Conservation (phyloP, 2,113 vertebrate species). For the Callocephalon fimbriatum region DNA sequence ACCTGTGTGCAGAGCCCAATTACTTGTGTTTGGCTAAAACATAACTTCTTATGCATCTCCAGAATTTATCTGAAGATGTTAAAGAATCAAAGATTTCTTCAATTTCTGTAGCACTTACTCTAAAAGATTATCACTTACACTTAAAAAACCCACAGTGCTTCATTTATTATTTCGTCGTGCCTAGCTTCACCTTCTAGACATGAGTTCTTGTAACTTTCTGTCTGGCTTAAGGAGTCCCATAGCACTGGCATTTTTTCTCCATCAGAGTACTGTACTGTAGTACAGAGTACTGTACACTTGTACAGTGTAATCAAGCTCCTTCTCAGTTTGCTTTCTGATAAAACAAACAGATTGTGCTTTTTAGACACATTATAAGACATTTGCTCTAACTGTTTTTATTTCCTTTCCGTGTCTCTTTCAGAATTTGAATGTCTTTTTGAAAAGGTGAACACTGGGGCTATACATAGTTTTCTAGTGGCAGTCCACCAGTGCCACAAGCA, state of each 20-base stretch:
- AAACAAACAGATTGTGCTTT: neutral
- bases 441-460: neutral
- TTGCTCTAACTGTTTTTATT: neutral
- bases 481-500: neutral
- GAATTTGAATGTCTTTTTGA: neutral
- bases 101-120: neutral
- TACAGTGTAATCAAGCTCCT: neutral
- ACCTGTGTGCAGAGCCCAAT: neutral
- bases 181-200: neutral
- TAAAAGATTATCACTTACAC: neutral
- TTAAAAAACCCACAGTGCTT: neutral
- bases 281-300: neutral
- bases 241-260: neutral
- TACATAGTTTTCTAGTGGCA: neutral
- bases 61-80: neutral
- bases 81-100: neutral
- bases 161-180: neutral
- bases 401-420: neutral
- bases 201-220: neutral
- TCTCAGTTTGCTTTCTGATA: constrained; percentile 11
- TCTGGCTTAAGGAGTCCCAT: neutral
- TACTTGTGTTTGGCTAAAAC: neutral
- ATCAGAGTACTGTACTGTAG: neutral
- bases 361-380: neutral
- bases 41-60: neutral